phyloP scores from a whole-genome alignment of 1,140 invertebrate species.

The Gonatopus flavifemur region DNA sequence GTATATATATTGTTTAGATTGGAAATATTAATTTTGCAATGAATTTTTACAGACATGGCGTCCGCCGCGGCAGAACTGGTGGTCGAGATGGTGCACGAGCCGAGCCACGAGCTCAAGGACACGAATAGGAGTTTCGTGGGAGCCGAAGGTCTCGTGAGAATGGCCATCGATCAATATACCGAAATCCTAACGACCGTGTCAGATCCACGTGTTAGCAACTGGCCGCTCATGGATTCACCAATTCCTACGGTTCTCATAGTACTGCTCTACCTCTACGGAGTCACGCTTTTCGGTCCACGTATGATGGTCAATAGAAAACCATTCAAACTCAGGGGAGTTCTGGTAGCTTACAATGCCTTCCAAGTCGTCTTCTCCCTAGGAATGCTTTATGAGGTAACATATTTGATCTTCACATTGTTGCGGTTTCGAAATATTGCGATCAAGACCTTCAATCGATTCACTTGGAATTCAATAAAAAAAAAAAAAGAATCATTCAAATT shows the following conservation, averaged over 20 bases:
- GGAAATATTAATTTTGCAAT: background rate
- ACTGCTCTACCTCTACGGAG: slow-evolving; percentile 76
- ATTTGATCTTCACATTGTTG: no score
- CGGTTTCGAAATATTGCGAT: no score
- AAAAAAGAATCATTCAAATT: no score
- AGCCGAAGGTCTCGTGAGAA: slow-evolving; percentile 60
- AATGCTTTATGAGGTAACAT: slow-evolving; percentile 89
- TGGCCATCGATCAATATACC: slow-evolving; percentile 63
- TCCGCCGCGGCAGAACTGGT: slow-evolving; percentile 55
- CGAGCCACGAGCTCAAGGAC: slow-evolving; percentile 39
- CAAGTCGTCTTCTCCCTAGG: slow-evolving; percentile 84
- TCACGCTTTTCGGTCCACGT: slow-evolving; percentile 78
- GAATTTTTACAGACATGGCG: slow-evolving; percentile 45
- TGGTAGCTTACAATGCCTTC: slow-evolving; percentile 87
- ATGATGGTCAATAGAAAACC: slow-evolving; percentile 88
- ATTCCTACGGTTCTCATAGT: slow-evolving; percentile 83
- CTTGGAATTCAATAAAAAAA: no score
- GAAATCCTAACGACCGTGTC: slow-evolving; percentile 61
- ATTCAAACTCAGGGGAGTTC: slow-evolving; percentile 75
- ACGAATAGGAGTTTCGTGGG: slow-evolving; percentile 48
- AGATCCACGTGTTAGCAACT: slow-evolving; percentile 87
- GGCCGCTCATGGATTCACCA: slow-evolving; percentile 89
- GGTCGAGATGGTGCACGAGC: slow-evolving; percentile 46
- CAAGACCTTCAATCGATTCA: no score
- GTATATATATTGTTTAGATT: no score